Evolutionary conservation across 2,888 invertebrate genomes (phyloP), one percentile per base, ranked within the genome.

Genomic region (Campoplex capitator): DNA sequence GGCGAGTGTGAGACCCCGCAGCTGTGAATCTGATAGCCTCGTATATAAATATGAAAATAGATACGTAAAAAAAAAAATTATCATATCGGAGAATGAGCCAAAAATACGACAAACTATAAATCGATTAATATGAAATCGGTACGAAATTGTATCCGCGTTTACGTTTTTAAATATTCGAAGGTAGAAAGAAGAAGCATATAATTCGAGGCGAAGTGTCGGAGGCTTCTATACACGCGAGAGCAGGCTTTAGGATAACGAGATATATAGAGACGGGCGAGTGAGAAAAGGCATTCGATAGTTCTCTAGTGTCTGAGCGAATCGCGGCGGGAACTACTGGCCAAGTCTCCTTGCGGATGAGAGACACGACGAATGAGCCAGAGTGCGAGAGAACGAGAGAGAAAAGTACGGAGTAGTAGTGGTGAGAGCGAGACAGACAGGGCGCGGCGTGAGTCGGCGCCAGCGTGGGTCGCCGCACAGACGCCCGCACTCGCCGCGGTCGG

Each of bases 381-480:
- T 79, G 80, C 75, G 80, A 85, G 77, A 87, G 90, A 38, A 38
- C 35, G 73, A 54, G 54, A 73, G 81, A 75, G 80, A 82, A 7
- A 82, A 7, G 9, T 1, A 32, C 42, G 71, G 81, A 85, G 83
- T 76, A 74, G 81, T 67, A 51, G 71, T 56, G 81, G 48, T 16
- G 78, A 51, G 83, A 88, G 87, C 70, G 88, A 88, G 90, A 89
- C 85, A 87, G 88, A 90, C 87, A 85, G 87, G 88, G 88, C 89
- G 92, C 93, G 92, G 91, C 87, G 87, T 83, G 71, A 76, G 67
- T 83, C 92, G 93, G 93, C 93, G 94, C 94, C 93, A 93, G 93
- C 93, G 93, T 93, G 94, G 93, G 93, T 92, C 92, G 93, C 90
- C 89, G 81, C 89, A 88, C 91, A 89, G 90, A 89, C 90, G 89